These are phyloP conservation scores for Caenorhabditis japonica DNA, from an alignment of 2,888 invertebrate genomes.

Conservation along the genomic window DNA sequence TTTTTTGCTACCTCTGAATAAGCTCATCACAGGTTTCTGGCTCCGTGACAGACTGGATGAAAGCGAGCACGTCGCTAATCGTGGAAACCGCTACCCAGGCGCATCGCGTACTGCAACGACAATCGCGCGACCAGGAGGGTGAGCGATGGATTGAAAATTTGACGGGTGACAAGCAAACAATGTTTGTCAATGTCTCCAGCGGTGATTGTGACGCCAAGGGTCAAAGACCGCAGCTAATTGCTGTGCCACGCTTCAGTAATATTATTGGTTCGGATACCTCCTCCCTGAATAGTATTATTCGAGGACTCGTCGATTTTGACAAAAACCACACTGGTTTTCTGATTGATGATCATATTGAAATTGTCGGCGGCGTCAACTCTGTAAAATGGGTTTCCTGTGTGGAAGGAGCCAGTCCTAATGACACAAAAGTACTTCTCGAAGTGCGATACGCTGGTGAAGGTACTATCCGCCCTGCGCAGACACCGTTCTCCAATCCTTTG, in stretches of 20 bases:
- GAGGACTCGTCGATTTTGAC: conserved; percentile 18
- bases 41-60: conserved; percentile 23
- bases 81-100: conserved; percentile 14
- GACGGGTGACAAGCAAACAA: neutral
- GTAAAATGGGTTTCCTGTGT: conserved; percentile 37
- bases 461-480: conserved; percentile 9
- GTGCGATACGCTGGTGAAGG: conserved; percentile 45
- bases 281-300: conserved; percentile 9
- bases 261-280: conserved; percentile 31
- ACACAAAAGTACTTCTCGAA: conserved; percentile 27
- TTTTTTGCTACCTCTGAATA: too few species aligned
- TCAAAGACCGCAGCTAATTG: conserved; percentile 12
- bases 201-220: conserved; percentile 27
- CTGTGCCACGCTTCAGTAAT: neutral
- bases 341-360: conserved; percentile 2
- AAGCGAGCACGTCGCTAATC: conserved; percentile 12
- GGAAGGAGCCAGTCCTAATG: conserved; percentile 14
- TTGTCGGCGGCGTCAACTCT: conserved; percentile 37
- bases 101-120: conserved; percentile 13
- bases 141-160: conserved; percentile 36
- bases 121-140: neutral
- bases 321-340: conserved; percentile 22
- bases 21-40: conserved; percentile 49
- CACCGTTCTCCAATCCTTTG: conserved; percentile 31
- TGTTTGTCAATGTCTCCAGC: conserved; percentile 24